A percentile compares a stretch with the other conserved stretches of the same genome.
These are phyloP conservation scores for Macrotus californicus DNA, from an alignment of 2,113 vertebrate genomes.

Conservation along the genomic window DNA sequence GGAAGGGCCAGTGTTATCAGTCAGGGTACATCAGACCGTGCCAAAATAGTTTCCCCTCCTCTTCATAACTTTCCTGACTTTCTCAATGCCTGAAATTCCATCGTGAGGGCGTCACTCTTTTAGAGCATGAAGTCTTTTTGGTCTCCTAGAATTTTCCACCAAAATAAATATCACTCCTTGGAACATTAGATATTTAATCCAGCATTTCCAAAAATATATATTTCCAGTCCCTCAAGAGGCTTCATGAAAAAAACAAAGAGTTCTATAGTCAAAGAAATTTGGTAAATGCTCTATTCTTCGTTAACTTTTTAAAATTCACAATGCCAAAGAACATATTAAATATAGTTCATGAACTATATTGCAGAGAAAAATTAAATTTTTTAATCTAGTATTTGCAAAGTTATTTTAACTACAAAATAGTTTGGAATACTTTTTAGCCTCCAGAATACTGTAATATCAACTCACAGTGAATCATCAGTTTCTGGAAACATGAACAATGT, in stretches of 20 bases:
- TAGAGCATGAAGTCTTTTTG: not conserved
- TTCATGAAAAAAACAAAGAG: not conserved
- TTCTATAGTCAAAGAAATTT: not conserved
- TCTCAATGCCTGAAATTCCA: not conserved
- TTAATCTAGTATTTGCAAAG: not conserved
- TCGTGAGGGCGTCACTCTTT: not conserved
- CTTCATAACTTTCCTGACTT: not conserved
- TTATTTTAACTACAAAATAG: slow-evolving; percentile 17
- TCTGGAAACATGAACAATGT: not conserved
- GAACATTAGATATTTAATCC: not conserved
- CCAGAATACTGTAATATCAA: not conserved
- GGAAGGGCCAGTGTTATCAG: not conserved
- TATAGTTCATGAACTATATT: not conserved
- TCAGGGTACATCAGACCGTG: not conserved
- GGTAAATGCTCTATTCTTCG: not conserved
- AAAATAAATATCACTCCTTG: not conserved
- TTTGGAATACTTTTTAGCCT: not conserved
- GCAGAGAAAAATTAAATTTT: not conserved
- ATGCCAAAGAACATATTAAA: not conserved
- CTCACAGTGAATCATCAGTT: not conserved
- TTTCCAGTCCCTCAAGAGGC: not conserved
- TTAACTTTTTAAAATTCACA: not conserved
- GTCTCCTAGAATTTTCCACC: not conserved
- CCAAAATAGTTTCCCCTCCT: not conserved
- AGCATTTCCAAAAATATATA: not conserved